phyloP scores from a whole-genome alignment of 2,113 vertebrate genomes.

The Phoxinus phoxinus region DNA sequence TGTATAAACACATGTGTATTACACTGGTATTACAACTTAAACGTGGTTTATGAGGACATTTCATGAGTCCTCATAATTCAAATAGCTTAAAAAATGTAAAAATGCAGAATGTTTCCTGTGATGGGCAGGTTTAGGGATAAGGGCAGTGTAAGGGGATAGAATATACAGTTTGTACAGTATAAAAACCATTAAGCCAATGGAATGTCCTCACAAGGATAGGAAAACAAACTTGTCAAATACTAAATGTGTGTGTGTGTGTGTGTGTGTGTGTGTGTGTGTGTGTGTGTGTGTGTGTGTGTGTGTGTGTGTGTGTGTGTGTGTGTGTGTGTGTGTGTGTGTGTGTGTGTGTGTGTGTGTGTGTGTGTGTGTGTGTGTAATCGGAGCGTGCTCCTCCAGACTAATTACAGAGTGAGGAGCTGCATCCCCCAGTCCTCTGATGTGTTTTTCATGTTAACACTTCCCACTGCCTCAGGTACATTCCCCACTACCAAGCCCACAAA shows the following conservation, averaged over 20 bases:
- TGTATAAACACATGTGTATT: no score
- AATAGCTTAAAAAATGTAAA: no score
- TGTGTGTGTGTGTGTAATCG: conserved; percentile 54
- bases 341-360: conserved; percentile 47
- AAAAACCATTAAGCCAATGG: no score
- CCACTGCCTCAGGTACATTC: conserved; percentile 76
- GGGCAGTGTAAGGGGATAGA: no score
- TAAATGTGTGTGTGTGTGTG: background rate
- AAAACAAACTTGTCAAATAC: no score
- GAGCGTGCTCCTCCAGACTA: conserved; percentile 53
- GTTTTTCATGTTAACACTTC: conserved; percentile 83
- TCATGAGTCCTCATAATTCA: no score
- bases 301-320: conserved; percentile 17
- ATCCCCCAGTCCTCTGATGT: conserved; percentile 72
- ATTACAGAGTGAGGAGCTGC: conserved; percentile 53
- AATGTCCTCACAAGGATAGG: no score
- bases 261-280: conserved; percentile 39
- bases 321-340: conserved; percentile 37
- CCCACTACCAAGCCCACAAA: conserved; percentile 69
- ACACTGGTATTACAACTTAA: no score
- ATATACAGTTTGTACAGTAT: no score
- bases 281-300: conserved; percentile 48
- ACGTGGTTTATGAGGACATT: no score
- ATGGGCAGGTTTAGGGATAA: no score
- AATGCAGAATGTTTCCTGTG: no score